These are phyloP conservation scores for Caenorhabditis wallacei DNA, from an alignment of 2,888 invertebrate genomes.

Conservation along the genomic window DNA sequence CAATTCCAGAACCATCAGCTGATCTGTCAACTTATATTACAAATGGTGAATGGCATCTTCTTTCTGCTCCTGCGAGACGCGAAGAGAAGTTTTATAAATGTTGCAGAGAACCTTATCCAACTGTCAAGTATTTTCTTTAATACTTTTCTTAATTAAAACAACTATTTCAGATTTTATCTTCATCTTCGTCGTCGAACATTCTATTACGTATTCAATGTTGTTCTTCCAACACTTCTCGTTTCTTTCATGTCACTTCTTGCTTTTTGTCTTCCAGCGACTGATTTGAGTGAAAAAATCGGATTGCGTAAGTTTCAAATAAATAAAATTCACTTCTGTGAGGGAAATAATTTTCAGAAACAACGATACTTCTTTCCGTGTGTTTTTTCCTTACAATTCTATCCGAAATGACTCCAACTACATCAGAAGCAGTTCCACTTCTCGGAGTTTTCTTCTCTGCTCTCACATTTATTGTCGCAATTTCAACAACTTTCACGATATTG, in stretches of 20 bases:
- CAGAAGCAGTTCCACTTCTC: slow-evolving; percentile 85
- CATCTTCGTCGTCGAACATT: slow-evolving; percentile 71
- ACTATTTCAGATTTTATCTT: slow-evolving; percentile 61
- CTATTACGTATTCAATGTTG: slow-evolving; percentile 77
- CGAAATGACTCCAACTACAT: slow-evolving; percentile 97
- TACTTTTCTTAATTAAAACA: too few relatives aligned
- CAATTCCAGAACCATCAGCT: slow-evolving; percentile 60
- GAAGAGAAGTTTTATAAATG: slow-evolving; percentile 86
- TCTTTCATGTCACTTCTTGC: slow-evolving; percentile 82
- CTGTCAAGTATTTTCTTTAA: slow-evolving; percentile 61
- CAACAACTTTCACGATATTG: slow-evolving; percentile 76
- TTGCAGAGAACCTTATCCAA: slow-evolving; percentile 89
- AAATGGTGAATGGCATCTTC: slow-evolving; percentile 78
- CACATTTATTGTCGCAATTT: slow-evolving; percentile 77
- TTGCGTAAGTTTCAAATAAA: slow-evolving; percentile 72
- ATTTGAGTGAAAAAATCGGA: slow-evolving; percentile 80
- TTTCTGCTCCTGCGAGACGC: slow-evolving; percentile 81
- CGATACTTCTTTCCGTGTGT: slow-evolving; percentile 90
- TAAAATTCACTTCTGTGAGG: too few relatives aligned
- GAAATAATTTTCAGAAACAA: slow-evolving; percentile 73
- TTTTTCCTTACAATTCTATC: slow-evolving; percentile 98
- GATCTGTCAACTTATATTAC: slow-evolving; percentile 77
- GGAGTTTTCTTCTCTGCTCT: slow-evolving; percentile 78
- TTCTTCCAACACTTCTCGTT: slow-evolving; percentile 77
- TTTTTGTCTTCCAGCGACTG: slow-evolving; percentile 78